Percentiles rank a stretch among this genome's conserved stretches.
phyloP scores from a whole-genome alignment of 2,888 invertebrate species.

The Mesoligia furuncula region DNA sequence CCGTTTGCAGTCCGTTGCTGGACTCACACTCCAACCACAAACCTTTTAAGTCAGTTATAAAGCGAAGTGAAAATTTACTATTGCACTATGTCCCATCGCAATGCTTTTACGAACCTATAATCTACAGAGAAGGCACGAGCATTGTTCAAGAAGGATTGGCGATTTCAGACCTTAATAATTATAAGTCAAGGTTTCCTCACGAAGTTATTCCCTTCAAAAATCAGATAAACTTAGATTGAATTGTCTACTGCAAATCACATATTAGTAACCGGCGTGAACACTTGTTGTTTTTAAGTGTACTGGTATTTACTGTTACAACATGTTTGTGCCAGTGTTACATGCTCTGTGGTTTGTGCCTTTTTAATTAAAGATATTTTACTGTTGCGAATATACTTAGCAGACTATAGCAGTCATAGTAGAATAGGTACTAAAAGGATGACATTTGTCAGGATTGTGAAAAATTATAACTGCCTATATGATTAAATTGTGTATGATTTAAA shows the following conservation, averaged over 20 bases:
- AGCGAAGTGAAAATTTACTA: not conserved
- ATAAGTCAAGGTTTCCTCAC: not conserved
- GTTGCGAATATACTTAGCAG: not conserved
- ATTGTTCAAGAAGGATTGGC: not conserved
- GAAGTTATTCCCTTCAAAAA: not conserved
- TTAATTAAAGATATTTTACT: not conserved
- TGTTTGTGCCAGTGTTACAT: no score
- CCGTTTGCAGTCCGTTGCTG: not conserved
- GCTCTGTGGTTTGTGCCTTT: not conserved
- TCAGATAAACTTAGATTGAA: not conserved
- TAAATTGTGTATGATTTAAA: slow-evolving; percentile 36
- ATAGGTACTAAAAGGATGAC: not conserved
- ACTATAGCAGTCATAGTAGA: not conserved
- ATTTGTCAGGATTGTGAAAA: not conserved
- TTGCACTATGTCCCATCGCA: not conserved
- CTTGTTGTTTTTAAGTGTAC: not conserved
- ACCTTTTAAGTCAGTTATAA: not conserved
- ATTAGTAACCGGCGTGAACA: no score
- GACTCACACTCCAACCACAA: not conserved
- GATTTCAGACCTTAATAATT: no score
- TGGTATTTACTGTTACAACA: not conserved
- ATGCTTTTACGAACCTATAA: not conserved
- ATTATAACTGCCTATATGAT: not conserved
- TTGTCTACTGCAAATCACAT: no score
- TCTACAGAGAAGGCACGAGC: not conserved